A percentile compares a stretch with the other conserved stretches of the same genome.
Conservation (phyloP, 2,888 invertebrate genomes). For the Neoitamus cyanurus region DNA sequence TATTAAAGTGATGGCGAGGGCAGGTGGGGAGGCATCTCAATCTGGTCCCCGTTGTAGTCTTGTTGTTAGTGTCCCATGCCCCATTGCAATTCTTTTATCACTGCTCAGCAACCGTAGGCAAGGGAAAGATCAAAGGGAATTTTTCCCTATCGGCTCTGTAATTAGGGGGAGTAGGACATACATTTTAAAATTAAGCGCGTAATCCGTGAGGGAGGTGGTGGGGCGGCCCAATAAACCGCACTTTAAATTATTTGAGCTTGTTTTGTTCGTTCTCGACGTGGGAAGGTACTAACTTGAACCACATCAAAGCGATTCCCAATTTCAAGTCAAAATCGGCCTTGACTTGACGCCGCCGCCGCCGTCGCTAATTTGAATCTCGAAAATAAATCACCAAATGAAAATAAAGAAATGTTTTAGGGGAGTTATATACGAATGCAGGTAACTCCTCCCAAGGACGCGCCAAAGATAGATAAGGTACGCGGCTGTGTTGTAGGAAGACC, state of each 20-base stretch:
- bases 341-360: too few relatives aligned
- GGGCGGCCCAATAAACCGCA: not conserved
- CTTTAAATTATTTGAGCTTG: not conserved
- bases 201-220: not conserved
- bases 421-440: too few relatives aligned
- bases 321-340: too few relatives aligned
- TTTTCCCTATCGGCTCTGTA: not conserved
- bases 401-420: too few relatives aligned
- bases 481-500: too few relatives aligned
- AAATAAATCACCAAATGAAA: not conserved
- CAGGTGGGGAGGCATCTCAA: not conserved
- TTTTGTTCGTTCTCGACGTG: not conserved
- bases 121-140: not conserved
- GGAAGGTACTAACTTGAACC: not conserved
- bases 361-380: too few relatives aligned
- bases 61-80: not conserved
- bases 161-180: not conserved
- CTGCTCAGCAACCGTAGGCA: not conserved
- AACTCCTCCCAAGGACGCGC: too few relatives aligned
- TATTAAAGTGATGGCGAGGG: not conserved
- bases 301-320: not conserved
- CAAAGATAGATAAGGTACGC: too few relatives aligned
- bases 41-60: not conserved
- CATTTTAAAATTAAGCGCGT: not conserved
- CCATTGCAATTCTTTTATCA: not conserved